Percentiles rank a stretch among this genome's conserved stretches.
phyloP scores from a whole-genome alignment of 2,113 vertebrate genomes.

The Rhinichthys klamathensis region DNA sequence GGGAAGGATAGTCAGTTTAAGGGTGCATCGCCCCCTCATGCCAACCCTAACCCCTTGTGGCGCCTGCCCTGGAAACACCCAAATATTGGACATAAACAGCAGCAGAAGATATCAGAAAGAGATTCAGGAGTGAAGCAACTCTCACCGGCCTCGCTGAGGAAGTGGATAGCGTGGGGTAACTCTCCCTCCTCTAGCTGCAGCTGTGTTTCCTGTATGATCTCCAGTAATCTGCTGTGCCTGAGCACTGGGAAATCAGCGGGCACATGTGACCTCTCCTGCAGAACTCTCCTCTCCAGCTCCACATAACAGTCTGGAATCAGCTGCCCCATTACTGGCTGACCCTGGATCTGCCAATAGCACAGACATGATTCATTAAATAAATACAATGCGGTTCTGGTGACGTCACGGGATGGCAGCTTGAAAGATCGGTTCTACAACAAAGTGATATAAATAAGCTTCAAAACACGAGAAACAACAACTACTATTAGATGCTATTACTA shows the following conservation, averaged over 20 bases:
- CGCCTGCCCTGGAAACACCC: not conserved
- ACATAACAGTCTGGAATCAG: conserved; percentile 95
- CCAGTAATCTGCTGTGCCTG: conserved; percentile 78
- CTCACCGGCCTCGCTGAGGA: conserved; percentile 95
- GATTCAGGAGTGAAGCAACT: not conserved
- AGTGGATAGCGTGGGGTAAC: conserved; percentile 89
- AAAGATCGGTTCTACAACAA: no score
- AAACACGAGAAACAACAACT: no score
- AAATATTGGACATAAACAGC: not conserved
- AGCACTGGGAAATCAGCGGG: conserved; percentile 90
- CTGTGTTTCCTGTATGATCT: conserved; percentile 86
- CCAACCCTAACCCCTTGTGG: no score
- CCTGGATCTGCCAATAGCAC: conserved; percentile 80
- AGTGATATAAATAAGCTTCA: no score
- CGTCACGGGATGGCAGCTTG: no score
- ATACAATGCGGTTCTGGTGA: not conserved
- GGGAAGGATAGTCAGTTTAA: no score
- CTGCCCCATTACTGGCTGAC: conserved; percentile 93
- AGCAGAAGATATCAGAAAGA: not conserved
- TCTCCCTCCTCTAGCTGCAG: conserved; percentile 92
- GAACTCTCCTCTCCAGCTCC: conserved; percentile 87
- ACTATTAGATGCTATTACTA: no score
- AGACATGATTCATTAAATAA: not conserved
- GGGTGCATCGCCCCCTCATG: no score
- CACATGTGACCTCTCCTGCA: conserved; percentile 81